A percentile compares a stretch with the other conserved stretches of the same genome.
Conservation (phyloP, 1,140 invertebrate species). For the Druon quercuslanigerum region DNA sequence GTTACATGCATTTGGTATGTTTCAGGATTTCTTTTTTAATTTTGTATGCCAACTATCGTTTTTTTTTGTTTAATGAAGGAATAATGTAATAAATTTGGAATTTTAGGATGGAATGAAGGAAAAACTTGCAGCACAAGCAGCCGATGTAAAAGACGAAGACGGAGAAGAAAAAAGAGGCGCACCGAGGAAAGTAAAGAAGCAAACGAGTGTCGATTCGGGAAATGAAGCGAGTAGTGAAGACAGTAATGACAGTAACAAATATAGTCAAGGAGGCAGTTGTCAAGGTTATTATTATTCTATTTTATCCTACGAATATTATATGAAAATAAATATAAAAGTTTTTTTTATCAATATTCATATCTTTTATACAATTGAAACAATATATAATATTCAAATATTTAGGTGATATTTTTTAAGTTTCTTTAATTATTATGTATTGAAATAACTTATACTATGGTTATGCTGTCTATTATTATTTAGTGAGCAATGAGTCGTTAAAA, state of each 20-base stretch:
- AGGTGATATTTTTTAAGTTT: no score
- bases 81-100: constrained; percentile 35
- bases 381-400: no score
- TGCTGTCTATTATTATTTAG: no score
- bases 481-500: no score
- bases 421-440: no score
- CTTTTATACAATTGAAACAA: no score
- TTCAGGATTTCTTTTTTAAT: constrained; percentile 16
- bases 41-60: neutral
- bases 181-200: constrained; percentile 80
- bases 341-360: no score
- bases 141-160: constrained; percentile 77
- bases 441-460: no score
- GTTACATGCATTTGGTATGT: constrained; percentile 89
- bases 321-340: no score
- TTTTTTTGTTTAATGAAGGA: neutral
- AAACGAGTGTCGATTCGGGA: constrained; percentile 87
- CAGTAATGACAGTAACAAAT: constrained; percentile 90
- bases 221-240: constrained; percentile 96
- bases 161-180: constrained; percentile 75
- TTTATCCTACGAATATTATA: neutral
- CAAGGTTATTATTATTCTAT: constrained; percentile 60
- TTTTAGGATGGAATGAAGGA: constrained; percentile 87
- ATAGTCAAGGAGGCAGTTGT: constrained; percentile 72
- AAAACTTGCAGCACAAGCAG: constrained; percentile 83